A percentile compares a stretch with the other conserved stretches of the same genome.
Evolutionary conservation across 2,888 invertebrate genomes (phyloP).

Genomic region (Nephrocerus scutellatus): DNA sequence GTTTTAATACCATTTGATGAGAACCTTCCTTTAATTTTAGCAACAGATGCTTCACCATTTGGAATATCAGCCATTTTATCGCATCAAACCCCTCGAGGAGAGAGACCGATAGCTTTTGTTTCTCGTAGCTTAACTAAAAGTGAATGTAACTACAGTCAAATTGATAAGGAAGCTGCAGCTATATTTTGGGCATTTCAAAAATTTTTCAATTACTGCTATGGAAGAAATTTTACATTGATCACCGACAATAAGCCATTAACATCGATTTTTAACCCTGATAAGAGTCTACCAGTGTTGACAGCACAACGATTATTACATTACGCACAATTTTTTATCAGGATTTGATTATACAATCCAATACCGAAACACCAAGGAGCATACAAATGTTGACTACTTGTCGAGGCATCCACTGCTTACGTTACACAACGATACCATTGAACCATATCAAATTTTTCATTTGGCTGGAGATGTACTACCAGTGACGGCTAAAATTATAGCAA

Average conservation of each 20-base stretch:
- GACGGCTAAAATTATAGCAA: no score
- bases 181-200: constrained; percentile 17
- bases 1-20: constrained; percentile 24
- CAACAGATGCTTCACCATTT: constrained; percentile 24
- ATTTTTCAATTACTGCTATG: constrained; percentile 18
- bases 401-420: no score
- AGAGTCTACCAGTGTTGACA: constrained; percentile 18
- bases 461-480: no score
- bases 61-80: constrained; percentile 20
- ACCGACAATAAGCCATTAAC: constrained; percentile 16
- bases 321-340: constrained; percentile 18
- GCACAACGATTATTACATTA: constrained; percentile 18
- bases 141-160: constrained; percentile 19
- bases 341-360: constrained; percentile 20
- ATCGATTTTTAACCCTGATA: constrained; percentile 18
- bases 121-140: constrained; percentile 18
- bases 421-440: no score
- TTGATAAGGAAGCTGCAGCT: constrained; percentile 20
- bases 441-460: no score
- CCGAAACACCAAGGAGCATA: constrained; percentile 15
- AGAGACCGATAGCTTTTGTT: constrained; percentile 20
- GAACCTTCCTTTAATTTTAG: constrained; percentile 19
- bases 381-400: no score
- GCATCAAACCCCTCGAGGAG: constrained; percentile 11
- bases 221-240: constrained; percentile 16